Base-by-base conservation (phyloP, 2,797 vertebrate species). In the Lagodon rhomboides region DNA sequence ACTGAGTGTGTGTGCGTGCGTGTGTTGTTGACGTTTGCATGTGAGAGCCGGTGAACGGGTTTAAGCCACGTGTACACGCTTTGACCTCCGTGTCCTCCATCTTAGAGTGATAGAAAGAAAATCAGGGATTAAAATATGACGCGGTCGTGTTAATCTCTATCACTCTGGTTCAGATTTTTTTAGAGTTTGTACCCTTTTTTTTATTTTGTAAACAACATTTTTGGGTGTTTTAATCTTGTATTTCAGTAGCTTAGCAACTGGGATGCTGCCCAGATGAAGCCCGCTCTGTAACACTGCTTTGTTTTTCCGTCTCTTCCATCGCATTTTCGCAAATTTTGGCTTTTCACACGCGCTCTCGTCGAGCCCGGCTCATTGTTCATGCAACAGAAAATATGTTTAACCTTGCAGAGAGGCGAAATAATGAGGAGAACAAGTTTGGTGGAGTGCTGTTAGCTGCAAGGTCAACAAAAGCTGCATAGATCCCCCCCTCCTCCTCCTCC, bases 161-260 rank as follows among this genome's bases (percentile, higher is more conserved):
- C 25, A 67, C 63, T 67, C 3, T 22, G 20, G 62, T 60, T 4
- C 30, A 59, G 23, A 41, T 56, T 66, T 23, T 79, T 68, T 22
- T 16, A 70, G 38, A 66, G 43, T 69, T 38, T 22, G 27, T 44
- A 25, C 4, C 23, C 6, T 27, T 20, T 50, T 50, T 61, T 47
- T 54, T 44, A 9, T 72, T 77, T 77, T 44, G 17, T 71, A 22
- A 47, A 17, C 18, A 70, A 66, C 10, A 22, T 65, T 64, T 56
- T 41, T 60, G 15, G 15, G 1, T 25, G 16, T 49, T 67, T 30
- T 25, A 50, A 63, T 68, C 4, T 30, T 50, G 55, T 55, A 50
- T 85, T 85, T 75, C 58, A 69, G 74, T 82, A 87, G 55, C 72
- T 78, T 84, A 83, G 80, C 84, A 89, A 82, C 80, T 63, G 59